Conservation (phyloP, 1,140 invertebrate species). For the Macrobrachium rosenbergii region DNA sequence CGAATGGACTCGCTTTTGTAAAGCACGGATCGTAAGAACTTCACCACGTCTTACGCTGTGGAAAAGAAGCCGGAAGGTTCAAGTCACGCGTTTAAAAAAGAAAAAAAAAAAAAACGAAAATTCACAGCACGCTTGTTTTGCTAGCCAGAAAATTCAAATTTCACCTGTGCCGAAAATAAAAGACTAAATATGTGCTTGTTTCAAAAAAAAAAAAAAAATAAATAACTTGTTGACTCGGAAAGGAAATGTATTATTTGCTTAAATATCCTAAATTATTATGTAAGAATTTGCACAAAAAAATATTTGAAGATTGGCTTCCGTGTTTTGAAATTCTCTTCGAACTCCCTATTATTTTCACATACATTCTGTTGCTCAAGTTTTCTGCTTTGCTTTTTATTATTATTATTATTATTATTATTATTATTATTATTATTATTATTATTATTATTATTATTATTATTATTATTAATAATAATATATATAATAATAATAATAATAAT, state of each 20-base stretch:
- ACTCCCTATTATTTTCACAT: not conserved
- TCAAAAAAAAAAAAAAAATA: not conserved
- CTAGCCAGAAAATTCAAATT: not conserved
- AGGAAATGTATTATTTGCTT: too few species aligned
- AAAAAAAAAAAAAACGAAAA: too few species aligned
- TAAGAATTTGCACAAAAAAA: too few species aligned
- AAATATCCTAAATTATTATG: too few species aligned
- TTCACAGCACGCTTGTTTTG: too few species aligned
- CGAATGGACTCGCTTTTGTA: too few species aligned
- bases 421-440: not conserved
- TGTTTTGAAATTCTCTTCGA: not conserved
- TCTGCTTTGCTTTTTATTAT: not conserved
- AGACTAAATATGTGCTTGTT: not conserved
- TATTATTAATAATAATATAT: not conserved
- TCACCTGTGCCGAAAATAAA: not conserved
- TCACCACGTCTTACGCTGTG: too few species aligned
- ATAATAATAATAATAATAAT: slow-evolving; percentile 27
- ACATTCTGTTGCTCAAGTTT: not conserved
- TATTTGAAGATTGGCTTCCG: not conserved
- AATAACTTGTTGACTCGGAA: too few species aligned
- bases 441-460: slow-evolving; percentile 4
- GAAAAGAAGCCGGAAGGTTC: too few species aligned
- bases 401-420: not conserved
- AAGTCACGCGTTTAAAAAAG: too few species aligned
- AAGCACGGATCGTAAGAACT: too few species aligned